Evolutionary conservation across 2,888 invertebrate species (phyloP).

Genomic region (Anagyrus pseudococci): DNA sequence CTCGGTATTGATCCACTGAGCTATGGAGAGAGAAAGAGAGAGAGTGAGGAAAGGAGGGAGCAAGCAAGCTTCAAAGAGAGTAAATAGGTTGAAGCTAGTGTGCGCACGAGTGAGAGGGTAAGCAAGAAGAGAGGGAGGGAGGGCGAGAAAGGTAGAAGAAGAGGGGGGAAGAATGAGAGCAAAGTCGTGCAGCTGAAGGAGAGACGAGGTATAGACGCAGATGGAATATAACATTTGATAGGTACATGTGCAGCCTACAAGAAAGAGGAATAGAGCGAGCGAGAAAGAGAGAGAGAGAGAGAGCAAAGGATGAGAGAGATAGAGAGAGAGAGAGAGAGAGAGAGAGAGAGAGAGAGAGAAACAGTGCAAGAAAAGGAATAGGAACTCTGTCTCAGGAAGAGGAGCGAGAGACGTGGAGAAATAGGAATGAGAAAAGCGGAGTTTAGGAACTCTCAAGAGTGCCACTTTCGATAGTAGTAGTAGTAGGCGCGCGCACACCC

Average conservation of each 20-base stretch:
- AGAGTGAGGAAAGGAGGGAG: constrained; percentile 16
- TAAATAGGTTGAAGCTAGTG: constrained; percentile 45
- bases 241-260: no score
- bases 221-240: no score
- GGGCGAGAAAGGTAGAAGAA: no score
- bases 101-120: constrained; percentile 35
- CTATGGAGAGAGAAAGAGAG: constrained; percentile 26
- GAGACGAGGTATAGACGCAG: no score
- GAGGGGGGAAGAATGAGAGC: no score
- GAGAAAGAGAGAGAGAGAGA: constrained; percentile 33
- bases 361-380: no score
- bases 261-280: constrained; percentile 26
- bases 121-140: no score
- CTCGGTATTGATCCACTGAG: constrained; percentile 53
- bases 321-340: constrained; percentile 37
- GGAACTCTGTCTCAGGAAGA: no score
- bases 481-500: constrained; percentile 47
- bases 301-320: constrained; percentile 25
- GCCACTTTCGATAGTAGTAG: constrained; percentile 36
- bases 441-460: constrained; percentile 54
- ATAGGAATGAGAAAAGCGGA: constrained; percentile 36
- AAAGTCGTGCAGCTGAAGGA: no score
- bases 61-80: constrained; percentile 37
- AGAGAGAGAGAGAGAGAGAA: constrained; percentile 38
- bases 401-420: constrained; percentile 5